Percentiles rank a stretch among this genome's conserved stretches.
These are phyloP conservation scores for Miltochrista miniata DNA, from an alignment of 2,888 invertebrate species.

Conservation along the genomic window DNA sequence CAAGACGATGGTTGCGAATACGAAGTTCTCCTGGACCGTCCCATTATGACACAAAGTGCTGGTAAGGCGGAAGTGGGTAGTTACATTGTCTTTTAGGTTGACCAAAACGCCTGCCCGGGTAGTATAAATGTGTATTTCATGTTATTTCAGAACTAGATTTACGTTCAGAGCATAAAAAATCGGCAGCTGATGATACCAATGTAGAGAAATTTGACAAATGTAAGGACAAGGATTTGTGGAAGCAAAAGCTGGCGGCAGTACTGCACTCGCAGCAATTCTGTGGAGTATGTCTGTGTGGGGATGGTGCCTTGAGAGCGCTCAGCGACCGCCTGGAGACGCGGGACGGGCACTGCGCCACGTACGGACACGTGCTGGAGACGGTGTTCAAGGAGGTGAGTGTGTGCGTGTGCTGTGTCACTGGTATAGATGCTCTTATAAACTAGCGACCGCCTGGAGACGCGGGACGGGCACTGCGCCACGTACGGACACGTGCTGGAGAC, in stretches of 20 bases:
- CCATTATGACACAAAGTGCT: too few relatives aligned
- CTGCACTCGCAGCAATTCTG: conserved; percentile 19
- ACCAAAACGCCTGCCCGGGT: too few relatives aligned
- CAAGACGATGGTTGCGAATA: too few relatives aligned
- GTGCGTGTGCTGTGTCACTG: too few relatives aligned
- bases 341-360: background rate
- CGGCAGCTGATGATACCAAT: background rate
- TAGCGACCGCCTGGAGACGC: background rate
- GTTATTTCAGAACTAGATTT: too few relatives aligned
- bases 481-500: background rate
- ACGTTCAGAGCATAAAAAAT: too few relatives aligned
- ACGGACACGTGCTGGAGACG: background rate
- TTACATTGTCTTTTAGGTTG: too few relatives aligned
- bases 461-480: background rate
- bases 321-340: background rate
- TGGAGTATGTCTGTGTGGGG: conserved; percentile 9
- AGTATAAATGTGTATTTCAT: too few relatives aligned
- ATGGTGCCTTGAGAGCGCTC: background rate
- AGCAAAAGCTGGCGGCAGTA: conserved; percentile 16
- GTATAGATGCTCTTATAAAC: too few relatives aligned
- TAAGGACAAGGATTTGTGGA: conserved; percentile 1
- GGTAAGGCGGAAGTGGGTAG: too few relatives aligned
- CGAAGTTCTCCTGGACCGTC: too few relatives aligned
- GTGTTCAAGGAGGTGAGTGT: background rate
- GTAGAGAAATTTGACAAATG: background rate